Base-by-base conservation (phyloP, 2,113 vertebrate species). In the Papio anubis region DNA sequence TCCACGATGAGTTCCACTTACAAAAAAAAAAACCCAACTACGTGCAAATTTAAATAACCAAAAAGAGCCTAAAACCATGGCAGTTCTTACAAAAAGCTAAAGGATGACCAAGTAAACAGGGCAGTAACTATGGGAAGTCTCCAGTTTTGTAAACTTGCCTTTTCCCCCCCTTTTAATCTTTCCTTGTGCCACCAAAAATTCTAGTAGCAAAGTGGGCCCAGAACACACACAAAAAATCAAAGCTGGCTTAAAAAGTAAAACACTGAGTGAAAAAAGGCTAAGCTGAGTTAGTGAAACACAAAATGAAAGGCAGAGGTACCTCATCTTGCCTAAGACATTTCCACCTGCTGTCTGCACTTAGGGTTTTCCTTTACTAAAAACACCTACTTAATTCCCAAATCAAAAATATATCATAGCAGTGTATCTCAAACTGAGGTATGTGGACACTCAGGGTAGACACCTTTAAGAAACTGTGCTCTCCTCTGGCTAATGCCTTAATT, bases 11-110 rank as follows among this genome's bases (percentile, higher is more conserved):
- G 66, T 21, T 40, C 27, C 55, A 8, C n/a, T 50, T 70, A 48
- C 81, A 85, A 96, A 93, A 79, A 35, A 93, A 79, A 43, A 85
- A 85, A 96, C 6, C 43, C 43, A 43, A 43, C 43, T n/a, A 75
- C 21, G 14, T 81, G 23, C 88, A 96, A 81, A 90, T 68, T 68
- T 59, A 82, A 92, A 91, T 48, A 75, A 61, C 57, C 30, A 35
- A 64, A 83, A 89, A 40, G 43, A 50, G 75, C 59, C 80, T 59
- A 45, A 86, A 76, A 82, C n/a, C 85, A 85, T 0, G 75, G 40
- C 59, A 82, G n/a, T 61, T 82, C 64, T 87, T 84, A 70, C 11
- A 21, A 18, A 23, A 38, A 79, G 12, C 40, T 83, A 45, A 94
- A 76, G 10, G 23, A 72, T 45, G 12, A n/a, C 30, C 20, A 27